Percentiles rank a stretch among this genome's conserved stretches.
These are phyloP conservation scores for honey bee (Apis mellifera) DNA, from an alignment of 1,140 invertebrate genomes.

Conservation along the genomic window DNA sequence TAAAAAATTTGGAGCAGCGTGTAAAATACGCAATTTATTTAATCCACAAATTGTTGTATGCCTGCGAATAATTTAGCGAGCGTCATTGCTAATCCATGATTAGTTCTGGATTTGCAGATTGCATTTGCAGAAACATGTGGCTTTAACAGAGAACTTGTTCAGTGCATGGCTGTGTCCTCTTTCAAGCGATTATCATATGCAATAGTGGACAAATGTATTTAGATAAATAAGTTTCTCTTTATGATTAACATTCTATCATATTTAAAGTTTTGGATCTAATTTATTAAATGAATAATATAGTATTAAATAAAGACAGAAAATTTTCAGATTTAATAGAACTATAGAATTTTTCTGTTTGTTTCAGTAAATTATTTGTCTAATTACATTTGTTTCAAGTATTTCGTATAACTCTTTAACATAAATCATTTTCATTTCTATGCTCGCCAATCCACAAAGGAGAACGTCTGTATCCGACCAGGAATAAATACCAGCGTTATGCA, in stretches of 20 bases:
- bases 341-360: background rate
- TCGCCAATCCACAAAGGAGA: constrained; percentile 75
- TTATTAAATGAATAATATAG: background rate
- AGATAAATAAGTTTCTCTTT: background rate
- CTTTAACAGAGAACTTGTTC: constrained; percentile 56
- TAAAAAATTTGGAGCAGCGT: constrained; percentile 6
- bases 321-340: background rate
- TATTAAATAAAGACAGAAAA: background rate
- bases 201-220: constrained; percentile 26
- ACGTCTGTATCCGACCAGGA: constrained; percentile 74
- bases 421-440: constrained; percentile 71
- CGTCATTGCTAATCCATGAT: constrained; percentile 50
- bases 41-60: constrained; percentile 37
- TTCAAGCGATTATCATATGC: constrained; percentile 51
- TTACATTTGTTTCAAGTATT: constrained; percentile 33
- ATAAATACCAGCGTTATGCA: constrained; percentile 74
- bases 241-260: background rate
- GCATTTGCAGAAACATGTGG: constrained; percentile 52
- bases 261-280: background rate
- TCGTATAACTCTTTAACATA: constrained; percentile 54
- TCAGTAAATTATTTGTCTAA: constrained; percentile 1
- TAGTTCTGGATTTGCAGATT: constrained; percentile 43
- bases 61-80: constrained; percentile 47
- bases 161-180: constrained; percentile 66
- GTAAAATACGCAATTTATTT: constrained; percentile 4